Evolutionary conservation across 2,888 invertebrate species (phyloP), one percentile per base, ranked within the genome.

Genomic region (Syrphus vitripennis): DNA sequence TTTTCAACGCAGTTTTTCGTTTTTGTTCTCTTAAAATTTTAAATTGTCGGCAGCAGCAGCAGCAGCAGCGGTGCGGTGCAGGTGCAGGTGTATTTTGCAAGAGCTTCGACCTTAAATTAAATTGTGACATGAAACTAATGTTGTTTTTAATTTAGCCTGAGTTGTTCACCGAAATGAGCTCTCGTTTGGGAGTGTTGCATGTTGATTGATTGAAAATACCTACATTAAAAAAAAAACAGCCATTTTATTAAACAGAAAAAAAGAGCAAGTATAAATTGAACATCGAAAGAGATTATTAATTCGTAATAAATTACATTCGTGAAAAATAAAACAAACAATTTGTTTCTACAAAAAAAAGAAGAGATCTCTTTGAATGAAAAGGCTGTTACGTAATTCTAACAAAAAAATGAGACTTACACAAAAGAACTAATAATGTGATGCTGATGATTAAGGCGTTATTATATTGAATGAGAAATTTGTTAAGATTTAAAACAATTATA

Each of bases 81-180:
- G n/a, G n/a, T n/a, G 45, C 21, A 45, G 83, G 84, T 80, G 84
- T 37, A 31, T 76, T 26, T 40, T 10, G 29, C 40, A 59, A 19
- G 50, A 70, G n/a, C 10, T 55, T 63, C 24, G 31, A 14, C 19
- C 37, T 53, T 65, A 63, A 65, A 75, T 53, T 55, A 34, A 69
- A 34, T 50, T 67, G 71, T 71, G 65, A 59, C 71, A 77, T 65
- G 82, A 19, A 77, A 76, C 70, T 67, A 77, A 77, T 77, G 82
- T 72, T 77, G n/a, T 48, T 77, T 76, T 77, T 71, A 76, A 77
- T 82, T 82, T 72, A 57, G 34, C 7, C 16, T 26, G 63, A 76
- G 48, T 76, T 57, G 55, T 65, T 70, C 48, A 57, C 9, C 71
- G 31, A 71, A n/a, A 31, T 26, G 45, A 42, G 19, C 26, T 45